Evolutionary conservation across 1,140 invertebrate genomes (phyloP).

Genomic region (Trichoplusia ni): DNA sequence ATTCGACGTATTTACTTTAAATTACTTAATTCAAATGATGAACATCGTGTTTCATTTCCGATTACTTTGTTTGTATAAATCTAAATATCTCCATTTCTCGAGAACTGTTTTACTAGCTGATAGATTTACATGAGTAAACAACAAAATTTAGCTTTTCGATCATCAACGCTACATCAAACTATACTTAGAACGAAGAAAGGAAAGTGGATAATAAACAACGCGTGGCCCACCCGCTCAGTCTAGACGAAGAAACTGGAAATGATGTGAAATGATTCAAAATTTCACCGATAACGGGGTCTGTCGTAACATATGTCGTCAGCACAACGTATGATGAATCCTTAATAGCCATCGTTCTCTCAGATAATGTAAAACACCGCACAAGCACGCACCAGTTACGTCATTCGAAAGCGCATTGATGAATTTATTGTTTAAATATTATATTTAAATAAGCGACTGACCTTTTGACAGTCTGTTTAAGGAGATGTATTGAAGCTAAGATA

Average conservation of each 20-base stretch:
- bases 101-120: too few relatives aligned
- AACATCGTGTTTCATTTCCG: too few relatives aligned
- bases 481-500: too few relatives aligned
- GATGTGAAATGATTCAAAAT: constrained; percentile 32
- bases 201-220: constrained; percentile 23
- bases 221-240: constrained; percentile 5
- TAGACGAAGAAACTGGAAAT: constrained; percentile 33
- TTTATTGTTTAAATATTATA: constrained; percentile 31
- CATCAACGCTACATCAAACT: too few relatives aligned
- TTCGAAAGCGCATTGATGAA: constrained; percentile 59
- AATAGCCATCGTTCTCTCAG: constrained; percentile 52
- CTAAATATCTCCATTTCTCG: too few relatives aligned
- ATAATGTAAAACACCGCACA: constrained; percentile 63
- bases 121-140: too few relatives aligned
- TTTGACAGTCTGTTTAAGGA: too few relatives aligned
- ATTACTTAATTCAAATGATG: too few relatives aligned
- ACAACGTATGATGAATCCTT: constrained; percentile 55
- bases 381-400: constrained; percentile 63
- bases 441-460: too few relatives aligned
- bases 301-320: constrained; percentile 28
- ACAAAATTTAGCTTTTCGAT: too few relatives aligned
- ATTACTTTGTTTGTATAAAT: too few relatives aligned
- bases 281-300: constrained; percentile 30
- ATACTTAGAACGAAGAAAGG: not conserved
- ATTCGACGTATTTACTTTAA: too few relatives aligned